A percentile compares a stretch with the other conserved stretches of the same genome.
phyloP scores from a whole-genome alignment of 2,888 invertebrate species.

The Leptopilina drosophilae region DNA sequence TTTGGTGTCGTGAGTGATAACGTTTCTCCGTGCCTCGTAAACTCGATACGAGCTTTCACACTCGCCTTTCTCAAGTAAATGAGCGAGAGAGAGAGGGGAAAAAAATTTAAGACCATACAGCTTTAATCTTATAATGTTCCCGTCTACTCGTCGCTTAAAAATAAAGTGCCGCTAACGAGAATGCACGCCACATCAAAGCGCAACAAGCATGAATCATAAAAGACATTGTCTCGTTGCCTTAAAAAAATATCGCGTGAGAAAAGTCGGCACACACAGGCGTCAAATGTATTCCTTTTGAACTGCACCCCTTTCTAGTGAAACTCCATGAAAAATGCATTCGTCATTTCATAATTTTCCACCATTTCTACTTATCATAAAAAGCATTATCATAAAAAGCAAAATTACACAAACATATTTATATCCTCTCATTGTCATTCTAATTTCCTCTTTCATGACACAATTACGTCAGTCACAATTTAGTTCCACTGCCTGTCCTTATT shows the following conservation, averaged over 20 bases:
- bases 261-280: background rate
- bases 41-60: slow-evolving; percentile 35
- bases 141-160: slow-evolving; percentile 31
- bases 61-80: background rate
- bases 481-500: too few species aligned
- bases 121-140: slow-evolving; percentile 33
- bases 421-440: too few species aligned
- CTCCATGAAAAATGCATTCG: background rate
- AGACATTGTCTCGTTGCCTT: slow-evolving; percentile 14
- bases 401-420: too few species aligned
- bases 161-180: slow-evolving; percentile 22
- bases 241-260: slow-evolving; percentile 9
- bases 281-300: background rate
- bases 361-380: too few species aligned
- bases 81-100: too few species aligned
- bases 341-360: background rate
- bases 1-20: slow-evolving; percentile 23
- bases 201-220: slow-evolving; percentile 35
- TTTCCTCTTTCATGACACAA: too few species aligned
- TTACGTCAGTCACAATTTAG: too few species aligned
- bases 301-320: background rate
- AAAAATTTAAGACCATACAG: slow-evolving; percentile 26
- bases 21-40: slow-evolving; percentile 25
- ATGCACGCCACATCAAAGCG: slow-evolving; percentile 32
- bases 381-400: too few species aligned